Percentiles rank a stretch among this genome's conserved stretches.
Evolutionary conservation across 2,888 invertebrate genomes (phyloP).

Genomic region (Kryphioiulus occultus): DNA sequence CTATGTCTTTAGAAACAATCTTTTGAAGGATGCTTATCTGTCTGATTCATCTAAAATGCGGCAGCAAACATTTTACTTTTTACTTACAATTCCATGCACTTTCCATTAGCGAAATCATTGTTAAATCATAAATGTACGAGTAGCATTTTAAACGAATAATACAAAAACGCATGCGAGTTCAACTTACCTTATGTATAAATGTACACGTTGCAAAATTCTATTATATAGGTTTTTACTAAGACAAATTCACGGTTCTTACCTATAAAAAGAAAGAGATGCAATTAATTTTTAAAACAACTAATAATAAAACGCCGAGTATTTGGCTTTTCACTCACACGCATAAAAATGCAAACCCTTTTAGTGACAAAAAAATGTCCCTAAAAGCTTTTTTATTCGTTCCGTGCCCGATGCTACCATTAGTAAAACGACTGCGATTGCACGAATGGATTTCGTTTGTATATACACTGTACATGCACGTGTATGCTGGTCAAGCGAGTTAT

Average conservation of each 20-base stretch:
- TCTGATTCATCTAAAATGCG: neutral
- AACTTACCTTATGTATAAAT: neutral
- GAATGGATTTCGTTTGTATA: neutral
- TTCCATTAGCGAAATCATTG: constrained; percentile 2
- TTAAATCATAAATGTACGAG: neutral
- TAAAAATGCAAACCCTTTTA: constrained; percentile 4
- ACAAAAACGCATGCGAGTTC: neutral
- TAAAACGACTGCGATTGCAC: neutral
- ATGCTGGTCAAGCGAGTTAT: neutral
- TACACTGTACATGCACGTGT: too few species aligned
- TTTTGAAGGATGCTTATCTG: neutral
- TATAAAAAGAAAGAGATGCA: neutral
- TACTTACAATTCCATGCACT: neutral
- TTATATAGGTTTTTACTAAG: neutral
- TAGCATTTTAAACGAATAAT: neutral
- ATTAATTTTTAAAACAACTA: neutral
- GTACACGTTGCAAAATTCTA: neutral
- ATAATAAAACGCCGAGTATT: neutral
- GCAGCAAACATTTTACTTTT: neutral
- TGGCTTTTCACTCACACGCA: neutral
- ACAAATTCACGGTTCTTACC: neutral
- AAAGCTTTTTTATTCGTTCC: neutral
- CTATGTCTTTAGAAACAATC: neutral
- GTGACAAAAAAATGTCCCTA: constrained; percentile 17
- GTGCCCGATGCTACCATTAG: neutral